These are phyloP conservation scores for Poecilia latipinna DNA, from an alignment of 2,113 vertebrate genomes.

Conservation along the genomic window DNA sequence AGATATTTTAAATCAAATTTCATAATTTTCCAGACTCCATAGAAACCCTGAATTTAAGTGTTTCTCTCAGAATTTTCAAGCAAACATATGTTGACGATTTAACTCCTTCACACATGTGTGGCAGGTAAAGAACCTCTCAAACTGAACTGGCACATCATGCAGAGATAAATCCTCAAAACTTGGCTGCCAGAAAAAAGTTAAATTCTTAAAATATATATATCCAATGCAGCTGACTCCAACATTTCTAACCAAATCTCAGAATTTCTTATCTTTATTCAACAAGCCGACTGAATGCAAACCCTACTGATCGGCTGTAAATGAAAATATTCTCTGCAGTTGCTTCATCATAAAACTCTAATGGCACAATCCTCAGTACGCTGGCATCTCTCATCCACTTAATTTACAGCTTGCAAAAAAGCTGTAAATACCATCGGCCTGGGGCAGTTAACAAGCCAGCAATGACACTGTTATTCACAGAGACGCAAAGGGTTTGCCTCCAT, in stretches of 20 bases:
- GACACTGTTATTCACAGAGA: slow-evolving; percentile 45
- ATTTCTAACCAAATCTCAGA: not conserved
- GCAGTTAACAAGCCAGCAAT: slow-evolving; percentile 41
- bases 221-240: not conserved
- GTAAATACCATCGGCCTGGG: slow-evolving; percentile 21
- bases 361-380: not conserved
- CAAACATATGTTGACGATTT: slow-evolving; percentile 1
- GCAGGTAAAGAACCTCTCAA: slow-evolving; percentile 1
- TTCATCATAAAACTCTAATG: not conserved
- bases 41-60: not conserved
- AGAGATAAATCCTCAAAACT: slow-evolving; percentile 8
- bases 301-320: not conserved
- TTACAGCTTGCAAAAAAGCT: slow-evolving; percentile 26
- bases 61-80: slow-evolving; percentile 17
- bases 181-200: too few relatives aligned
- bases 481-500: slow-evolving; percentile 31
- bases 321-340: not conserved
- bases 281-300: not conserved
- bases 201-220: too few relatives aligned
- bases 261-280: not conserved
- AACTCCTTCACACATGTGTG: not conserved
- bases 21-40: too few relatives aligned
- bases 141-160: not conserved
- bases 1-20: too few relatives aligned
- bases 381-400: slow-evolving; percentile 24